Evolutionary conservation across 1,140 invertebrate species (phyloP).

Genomic region (Contarinia nasturtii): DNA sequence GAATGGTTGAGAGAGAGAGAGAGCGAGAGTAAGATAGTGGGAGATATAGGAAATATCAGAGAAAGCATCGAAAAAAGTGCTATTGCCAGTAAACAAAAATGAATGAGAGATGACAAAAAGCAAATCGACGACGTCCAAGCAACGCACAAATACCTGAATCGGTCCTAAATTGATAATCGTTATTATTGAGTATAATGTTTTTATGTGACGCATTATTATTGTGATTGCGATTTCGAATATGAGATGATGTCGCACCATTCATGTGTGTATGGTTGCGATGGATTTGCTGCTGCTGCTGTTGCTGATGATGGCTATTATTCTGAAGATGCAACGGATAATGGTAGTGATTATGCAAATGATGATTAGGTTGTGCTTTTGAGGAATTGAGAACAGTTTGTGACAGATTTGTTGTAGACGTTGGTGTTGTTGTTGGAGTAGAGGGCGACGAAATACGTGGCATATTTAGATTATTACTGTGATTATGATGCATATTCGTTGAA

Average conservation of each 20-base stretch:
- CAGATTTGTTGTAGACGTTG: background rate
- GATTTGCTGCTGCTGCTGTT: background rate
- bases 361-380: background rate
- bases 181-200: slow-evolving; percentile 22
- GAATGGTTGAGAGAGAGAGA: too few relatives aligned
- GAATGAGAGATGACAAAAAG: background rate
- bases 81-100: background rate
- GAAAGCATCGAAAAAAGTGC: too few relatives aligned
- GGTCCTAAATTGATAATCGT: slow-evolving; percentile 21
- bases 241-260: background rate
- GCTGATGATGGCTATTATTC: background rate
- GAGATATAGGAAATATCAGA: too few relatives aligned
- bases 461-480: slow-evolving; percentile 12
- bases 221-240: slow-evolving; percentile 1
- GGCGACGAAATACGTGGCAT: slow-evolving; percentile 4
- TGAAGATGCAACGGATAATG: too few relatives aligned
- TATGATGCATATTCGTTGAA: slow-evolving; percentile 5
- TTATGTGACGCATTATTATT: slow-evolving; percentile 5
- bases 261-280: background rate
- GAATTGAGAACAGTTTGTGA: too few relatives aligned
- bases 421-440: background rate
- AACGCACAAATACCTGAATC: slow-evolving; percentile 4
- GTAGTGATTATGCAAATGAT: background rate
- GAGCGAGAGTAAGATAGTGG: too few relatives aligned
- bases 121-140: background rate